Percentiles rank a stretch among this genome's conserved stretches.
These are phyloP conservation scores for Aquatica leii DNA, from an alignment of 2,888 invertebrate species.

Conservation along the genomic window DNA sequence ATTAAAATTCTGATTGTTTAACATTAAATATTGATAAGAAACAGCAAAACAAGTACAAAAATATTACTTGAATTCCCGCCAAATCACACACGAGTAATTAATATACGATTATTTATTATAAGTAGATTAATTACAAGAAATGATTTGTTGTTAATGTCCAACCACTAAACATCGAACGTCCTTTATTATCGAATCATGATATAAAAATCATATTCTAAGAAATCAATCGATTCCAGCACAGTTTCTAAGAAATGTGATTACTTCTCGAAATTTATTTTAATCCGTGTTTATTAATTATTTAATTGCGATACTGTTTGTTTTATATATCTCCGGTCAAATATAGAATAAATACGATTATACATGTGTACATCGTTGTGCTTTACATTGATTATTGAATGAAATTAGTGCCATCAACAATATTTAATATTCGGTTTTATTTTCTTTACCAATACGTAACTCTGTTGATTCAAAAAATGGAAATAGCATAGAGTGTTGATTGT, in stretches of 20 bases:
- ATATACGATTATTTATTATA: background rate
- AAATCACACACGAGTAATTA: background rate
- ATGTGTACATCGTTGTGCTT: background rate
- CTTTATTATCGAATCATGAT: no score
- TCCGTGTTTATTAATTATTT: constrained; percentile 6
- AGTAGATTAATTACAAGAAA: no score
- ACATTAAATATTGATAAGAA: background rate
- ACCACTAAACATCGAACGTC: no score
- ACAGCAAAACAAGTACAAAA: constrained; percentile 15
- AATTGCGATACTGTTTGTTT: constrained; percentile 15
- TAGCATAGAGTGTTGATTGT: constrained; percentile 44
- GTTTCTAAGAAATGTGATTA: background rate
- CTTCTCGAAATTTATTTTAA: background rate
- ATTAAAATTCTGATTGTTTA: constrained; percentile 16
- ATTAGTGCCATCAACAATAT: constrained; percentile 7
- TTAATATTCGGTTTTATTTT: constrained; percentile 31
- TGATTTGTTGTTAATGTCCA: no score
- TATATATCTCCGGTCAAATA: constrained; percentile 3
- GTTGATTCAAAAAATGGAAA: constrained; percentile 41
- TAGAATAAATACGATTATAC: background rate
- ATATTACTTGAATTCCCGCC: constrained; percentile 2
- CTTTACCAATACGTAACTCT: constrained; percentile 17
- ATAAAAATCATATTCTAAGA: constrained; percentile 7
- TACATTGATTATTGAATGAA: constrained; percentile 25
- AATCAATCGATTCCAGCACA: background rate